phyloP scores from a whole-genome alignment of 2,888 invertebrate species.

The Metopia argyrocephala region DNA sequence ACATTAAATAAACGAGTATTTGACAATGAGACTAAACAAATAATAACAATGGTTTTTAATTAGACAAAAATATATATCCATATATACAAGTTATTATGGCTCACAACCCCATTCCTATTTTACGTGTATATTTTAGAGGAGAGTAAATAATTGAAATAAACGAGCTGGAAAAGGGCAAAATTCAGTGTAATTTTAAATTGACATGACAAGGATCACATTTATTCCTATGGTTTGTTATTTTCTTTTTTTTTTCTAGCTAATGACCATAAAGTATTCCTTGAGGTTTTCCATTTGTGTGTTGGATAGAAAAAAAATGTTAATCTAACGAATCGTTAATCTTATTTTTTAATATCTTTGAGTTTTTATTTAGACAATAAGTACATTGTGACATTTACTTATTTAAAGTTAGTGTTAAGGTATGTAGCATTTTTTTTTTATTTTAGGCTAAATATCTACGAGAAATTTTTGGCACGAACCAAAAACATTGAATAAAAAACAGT shows the following conservation, averaged over 20 bases:
- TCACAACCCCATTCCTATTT: neutral
- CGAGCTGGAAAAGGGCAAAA: constrained; percentile 9
- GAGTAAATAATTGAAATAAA: neutral
- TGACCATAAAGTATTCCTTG: constrained; percentile 36
- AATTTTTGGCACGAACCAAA: too few species aligned
- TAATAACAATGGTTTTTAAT: constrained; percentile 63
- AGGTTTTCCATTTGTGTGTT: constrained; percentile 10
- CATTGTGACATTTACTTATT: neutral
- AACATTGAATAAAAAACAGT: too few species aligned
- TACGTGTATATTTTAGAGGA: neutral
- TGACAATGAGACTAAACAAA: constrained; percentile 55
- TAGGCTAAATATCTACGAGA: too few species aligned
- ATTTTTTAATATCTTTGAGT: constrained; percentile 26
- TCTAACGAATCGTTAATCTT: constrained; percentile 56
- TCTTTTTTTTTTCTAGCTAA: constrained; percentile 28
- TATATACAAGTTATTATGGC: too few species aligned
- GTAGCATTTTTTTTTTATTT: neutral
- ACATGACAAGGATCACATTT: constrained; percentile 42
- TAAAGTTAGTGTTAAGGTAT: neutral
- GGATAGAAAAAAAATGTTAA: constrained; percentile 41
- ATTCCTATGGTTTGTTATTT: neutral
- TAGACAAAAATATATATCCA: constrained; percentile 57
- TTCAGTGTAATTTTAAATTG: constrained; percentile 17
- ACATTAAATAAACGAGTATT: constrained; percentile 39
- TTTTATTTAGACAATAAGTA: neutral